Evolutionary conservation across 2,888 invertebrate species (phyloP), one percentile per base, ranked within the genome.

Genomic region (Meliscaeva auricollis): DNA sequence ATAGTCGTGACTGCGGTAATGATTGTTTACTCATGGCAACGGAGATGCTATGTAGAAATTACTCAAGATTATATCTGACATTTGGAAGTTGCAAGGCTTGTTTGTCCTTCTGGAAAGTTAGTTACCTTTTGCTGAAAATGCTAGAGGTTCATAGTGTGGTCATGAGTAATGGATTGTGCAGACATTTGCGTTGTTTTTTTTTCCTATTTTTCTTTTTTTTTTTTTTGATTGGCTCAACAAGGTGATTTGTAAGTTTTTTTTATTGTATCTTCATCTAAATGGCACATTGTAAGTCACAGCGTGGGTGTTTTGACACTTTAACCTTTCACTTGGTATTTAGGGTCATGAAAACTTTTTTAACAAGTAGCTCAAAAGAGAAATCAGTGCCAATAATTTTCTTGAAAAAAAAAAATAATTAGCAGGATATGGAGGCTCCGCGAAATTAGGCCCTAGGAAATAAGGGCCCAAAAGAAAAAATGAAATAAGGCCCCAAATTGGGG

Each of bases 51-150:
- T 52, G 48, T 66, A 35, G 66, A 60, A 80, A 80, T 74, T 80
- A 80, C 74, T 80, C 62, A 74, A 66, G 83, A 83, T 83, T 83
- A 78, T 56, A 83, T 79, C 69, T 75, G 83, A 56, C 83, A 83
- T 83, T 83, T 83, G 9, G 60, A 38, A 70, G 68, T 70, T 56
- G 74, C 35, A 60, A 38, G 64, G 26, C 30, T 64, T 72, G 60
- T 26, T 44, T 41, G 66, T 66, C 64, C 64, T 64, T 64, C 64
- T 46, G 11, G 17, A 22, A 54, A 62, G 69, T 62, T 62, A 62
- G 70, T 32, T 62, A 54, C 54, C 50, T 48, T 20, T 74, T 48
- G n/a, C n/a, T 44, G 41, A n/a, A 76, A 70, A 76, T 70, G 64
- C 17, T 64, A 56, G 20, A 30, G 75, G 75, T 72, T 32, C 9